Percentiles rank a stretch among this genome's conserved stretches.
phyloP scores from a whole-genome alignment of 2,888 invertebrate species.

The Archaeoteleia sp. region DNA sequence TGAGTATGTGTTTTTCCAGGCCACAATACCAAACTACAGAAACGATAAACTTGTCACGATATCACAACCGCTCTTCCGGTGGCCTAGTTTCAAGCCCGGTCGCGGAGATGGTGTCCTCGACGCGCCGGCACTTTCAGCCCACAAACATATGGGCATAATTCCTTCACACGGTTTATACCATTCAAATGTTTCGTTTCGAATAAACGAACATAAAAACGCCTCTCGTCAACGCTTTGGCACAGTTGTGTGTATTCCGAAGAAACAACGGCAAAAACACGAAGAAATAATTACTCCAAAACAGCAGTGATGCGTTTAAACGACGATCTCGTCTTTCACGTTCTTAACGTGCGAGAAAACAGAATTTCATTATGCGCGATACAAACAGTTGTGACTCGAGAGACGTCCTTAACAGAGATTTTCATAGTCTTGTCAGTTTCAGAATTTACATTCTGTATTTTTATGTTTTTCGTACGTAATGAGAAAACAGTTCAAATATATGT shows the following conservation, averaged over 20 bases:
- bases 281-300: slow-evolving; percentile 14
- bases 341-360: slow-evolving; percentile 19
- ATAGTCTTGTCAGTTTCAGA: slow-evolving; percentile 39
- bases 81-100: slow-evolving; percentile 26
- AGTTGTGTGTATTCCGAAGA: background rate
- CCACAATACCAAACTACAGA: slow-evolving; percentile 2
- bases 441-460: slow-evolving; percentile 4
- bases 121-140: slow-evolving; percentile 22
- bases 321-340: slow-evolving; percentile 12
- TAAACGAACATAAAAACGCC: slow-evolving; percentile 4
- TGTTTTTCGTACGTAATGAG: slow-evolving; percentile 21
- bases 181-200: slow-evolving; percentile 14
- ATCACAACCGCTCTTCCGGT: slow-evolving; percentile 28
- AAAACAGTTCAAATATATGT: slow-evolving; percentile 33
- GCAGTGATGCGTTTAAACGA: slow-evolving; percentile 15
- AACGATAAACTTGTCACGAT: slow-evolving; percentile 43
- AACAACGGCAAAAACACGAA: slow-evolving; percentile 13
- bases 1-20: too few relatives aligned
- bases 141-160: slow-evolving; percentile 19
- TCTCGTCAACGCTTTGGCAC: slow-evolving; percentile 7
- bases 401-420: slow-evolving; percentile 36
- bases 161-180: slow-evolving; percentile 14
- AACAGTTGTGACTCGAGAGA: slow-evolving; percentile 18
- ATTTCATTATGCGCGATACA: slow-evolving; percentile 30
- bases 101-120: slow-evolving; percentile 8